phyloP scores from a whole-genome alignment of 30 jellyfish, hydroid and myxozoan species.

The Pseudorhiza aurosa region DNA sequence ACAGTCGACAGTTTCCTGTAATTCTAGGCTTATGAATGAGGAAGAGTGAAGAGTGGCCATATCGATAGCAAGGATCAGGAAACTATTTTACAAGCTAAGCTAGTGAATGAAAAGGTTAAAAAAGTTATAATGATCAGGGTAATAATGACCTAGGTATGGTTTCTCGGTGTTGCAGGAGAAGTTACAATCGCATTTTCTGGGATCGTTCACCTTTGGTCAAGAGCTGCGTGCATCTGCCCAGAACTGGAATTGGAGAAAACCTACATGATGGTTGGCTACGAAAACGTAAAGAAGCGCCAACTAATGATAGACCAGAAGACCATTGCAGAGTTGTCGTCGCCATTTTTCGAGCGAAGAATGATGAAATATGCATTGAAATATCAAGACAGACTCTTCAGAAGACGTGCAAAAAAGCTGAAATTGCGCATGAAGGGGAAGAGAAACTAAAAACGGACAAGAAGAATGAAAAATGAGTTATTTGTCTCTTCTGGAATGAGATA shows the following conservation, averaged over 20 bases:
- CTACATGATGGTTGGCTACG: slow-evolving; percentile 40
- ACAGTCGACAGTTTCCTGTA: no score
- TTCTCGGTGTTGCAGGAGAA: slow-evolving; percentile 3
- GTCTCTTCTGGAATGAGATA: no score
- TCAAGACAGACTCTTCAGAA: slow-evolving; percentile 7
- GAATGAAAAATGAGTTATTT: no score
- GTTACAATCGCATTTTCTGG: slow-evolving; percentile 2
- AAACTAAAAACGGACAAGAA: no score
- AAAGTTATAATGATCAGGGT: no score
- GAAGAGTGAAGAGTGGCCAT: no score
- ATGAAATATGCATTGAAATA: slow-evolving; percentile 31
- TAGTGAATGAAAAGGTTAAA: no score
- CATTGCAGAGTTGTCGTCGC: slow-evolving; percentile 1
- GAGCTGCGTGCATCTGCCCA: slow-evolving; percentile 41
- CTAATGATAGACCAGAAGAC: slow-evolving; percentile 9
- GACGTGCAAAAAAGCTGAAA: slow-evolving; percentile 21
- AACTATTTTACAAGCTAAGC: no score
- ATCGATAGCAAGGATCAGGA: no score
- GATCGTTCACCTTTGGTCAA: slow-evolving; percentile 14
- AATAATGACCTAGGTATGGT: no score
- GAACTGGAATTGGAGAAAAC: slow-evolving; percentile 21
- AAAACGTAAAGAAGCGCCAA: neutral
- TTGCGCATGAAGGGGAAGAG: neutral
- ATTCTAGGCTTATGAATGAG: no score
- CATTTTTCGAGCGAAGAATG: slow-evolving; percentile 28